Percentiles rank a stretch among this genome's conserved stretches.
Evolutionary conservation across 2,113 vertebrate genomes (phyloP).

Genomic region (Labrus mixtus): DNA sequence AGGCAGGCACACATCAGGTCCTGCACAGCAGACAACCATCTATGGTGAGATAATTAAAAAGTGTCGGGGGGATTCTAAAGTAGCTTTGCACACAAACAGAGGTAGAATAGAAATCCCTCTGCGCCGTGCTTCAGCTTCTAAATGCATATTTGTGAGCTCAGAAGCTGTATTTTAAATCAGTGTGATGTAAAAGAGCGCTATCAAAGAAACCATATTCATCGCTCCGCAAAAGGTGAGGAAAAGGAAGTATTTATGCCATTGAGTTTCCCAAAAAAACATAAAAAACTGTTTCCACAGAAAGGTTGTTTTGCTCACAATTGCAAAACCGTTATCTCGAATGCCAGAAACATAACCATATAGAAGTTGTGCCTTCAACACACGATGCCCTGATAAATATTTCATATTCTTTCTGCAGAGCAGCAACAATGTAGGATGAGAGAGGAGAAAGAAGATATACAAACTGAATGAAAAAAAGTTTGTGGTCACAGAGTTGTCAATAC

Average conservation of each 20-base stretch:
- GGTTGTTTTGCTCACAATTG: slow-evolving; percentile 69
- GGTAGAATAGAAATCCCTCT: slow-evolving; percentile 49
- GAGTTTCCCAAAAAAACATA: slow-evolving; percentile 44
- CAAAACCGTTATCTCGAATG: slow-evolving; percentile 70
- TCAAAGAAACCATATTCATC: slow-evolving; percentile 52
- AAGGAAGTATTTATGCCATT: slow-evolving; percentile 57
- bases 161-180: slow-evolving; percentile 65
- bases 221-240: slow-evolving; percentile 57
- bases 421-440: slow-evolving; percentile 67
- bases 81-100: slow-evolving; percentile 56
- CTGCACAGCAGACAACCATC: slow-evolving; percentile 58
- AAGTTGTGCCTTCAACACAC: slow-evolving; percentile 71
- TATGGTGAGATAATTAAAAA: slow-evolving; percentile 75
- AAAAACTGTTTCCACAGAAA: slow-evolving; percentile 56
- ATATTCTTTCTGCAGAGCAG: slow-evolving; percentile 76
- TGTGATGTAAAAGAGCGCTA: slow-evolving; percentile 52
- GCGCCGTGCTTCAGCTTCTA: slow-evolving; percentile 43
- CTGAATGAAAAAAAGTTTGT: slow-evolving; percentile 57
- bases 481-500: slow-evolving; percentile 72
- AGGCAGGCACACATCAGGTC: slow-evolving; percentile 52
- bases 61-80: slow-evolving; percentile 49
- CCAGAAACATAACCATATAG: slow-evolving; percentile 73
- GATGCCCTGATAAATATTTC: slow-evolving; percentile 84
- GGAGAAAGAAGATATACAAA: slow-evolving; percentile 64
- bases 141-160: slow-evolving; percentile 66